A percentile compares a stretch with the other conserved stretches of the same genome.
Conservation (phyloP, 2,888 invertebrate species). For the Lepidochrysops patricia region DNA sequence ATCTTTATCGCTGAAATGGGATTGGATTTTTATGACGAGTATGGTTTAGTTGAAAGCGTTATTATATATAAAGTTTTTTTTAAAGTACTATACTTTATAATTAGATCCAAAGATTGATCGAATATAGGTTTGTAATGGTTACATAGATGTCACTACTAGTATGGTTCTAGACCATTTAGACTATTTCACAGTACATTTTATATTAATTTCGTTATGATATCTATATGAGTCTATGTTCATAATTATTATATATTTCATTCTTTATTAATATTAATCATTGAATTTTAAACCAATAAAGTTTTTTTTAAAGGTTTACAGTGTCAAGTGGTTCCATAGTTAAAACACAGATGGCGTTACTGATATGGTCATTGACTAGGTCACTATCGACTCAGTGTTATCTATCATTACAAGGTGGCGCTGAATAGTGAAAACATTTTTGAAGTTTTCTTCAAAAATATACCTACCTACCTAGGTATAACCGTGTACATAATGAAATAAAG, state of each 20-base stretch:
- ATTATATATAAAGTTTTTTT: background rate
- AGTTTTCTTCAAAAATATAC: too few relatives aligned
- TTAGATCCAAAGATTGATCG: constrained; percentile 27
- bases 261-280: background rate
- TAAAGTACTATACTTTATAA: background rate
- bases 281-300: too few relatives aligned
- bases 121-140: constrained; percentile 27
- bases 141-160: constrained; percentile 34
- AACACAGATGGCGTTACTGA: constrained; percentile 21
- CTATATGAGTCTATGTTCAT: background rate
- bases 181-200: too few relatives aligned
- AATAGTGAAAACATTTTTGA: background rate
- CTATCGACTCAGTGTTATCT: constrained; percentile 14
- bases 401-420: constrained; percentile 22
- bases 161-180: constrained; percentile 31
- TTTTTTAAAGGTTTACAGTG: too few relatives aligned
- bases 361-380: constrained; percentile 24
- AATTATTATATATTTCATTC: background rate
- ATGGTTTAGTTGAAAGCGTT: background rate
- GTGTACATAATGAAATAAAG: too few relatives aligned
- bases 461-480: too few relatives aligned
- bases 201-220: too few relatives aligned
- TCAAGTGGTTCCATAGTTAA: background rate
- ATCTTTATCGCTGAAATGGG: constrained; percentile 22
- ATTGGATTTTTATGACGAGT: background rate